Percentiles rank a stretch among this genome's conserved stretches.
These are phyloP conservation scores for Grapholita molesta DNA, from an alignment of 1,140 invertebrate species.

Conservation along the genomic window DNA sequence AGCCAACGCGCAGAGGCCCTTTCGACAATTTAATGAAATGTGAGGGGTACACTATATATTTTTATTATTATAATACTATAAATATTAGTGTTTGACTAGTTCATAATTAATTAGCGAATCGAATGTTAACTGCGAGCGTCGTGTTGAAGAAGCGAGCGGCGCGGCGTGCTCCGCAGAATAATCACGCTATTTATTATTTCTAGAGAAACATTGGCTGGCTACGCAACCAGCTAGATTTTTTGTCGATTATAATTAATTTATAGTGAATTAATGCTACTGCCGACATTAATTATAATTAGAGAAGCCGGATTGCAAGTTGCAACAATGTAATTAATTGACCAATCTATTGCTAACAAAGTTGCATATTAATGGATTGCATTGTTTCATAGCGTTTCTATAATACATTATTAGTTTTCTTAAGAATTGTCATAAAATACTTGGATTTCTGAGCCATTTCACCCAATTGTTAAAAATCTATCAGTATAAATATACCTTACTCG, in stretches of 20 bases:
- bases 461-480: not conserved
- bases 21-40: too few relatives aligned
- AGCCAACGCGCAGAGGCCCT: too few relatives aligned
- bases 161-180: constrained; percentile 40
- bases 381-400: constrained; percentile 22
- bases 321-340: constrained; percentile 36
- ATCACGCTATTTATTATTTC: constrained; percentile 45
- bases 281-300: constrained; percentile 27
- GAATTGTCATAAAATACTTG: not conserved
- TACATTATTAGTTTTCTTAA: constrained; percentile 4
- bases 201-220: constrained; percentile 29
- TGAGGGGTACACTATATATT: too few relatives aligned
- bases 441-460: not conserved
- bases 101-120: not conserved
- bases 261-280: constrained; percentile 22
- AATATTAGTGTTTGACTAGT: not conserved
- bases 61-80: not conserved
- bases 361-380: constrained; percentile 26
- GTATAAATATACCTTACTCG: too few relatives aligned
- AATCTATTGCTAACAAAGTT: constrained; percentile 20
- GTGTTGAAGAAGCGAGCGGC: constrained; percentile 22
- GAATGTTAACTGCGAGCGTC: constrained; percentile 19
- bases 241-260: constrained; percentile 30
- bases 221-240: constrained; percentile 21
- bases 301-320: constrained; percentile 20